Conservation (phyloP, 2,888 invertebrate species). For the Dioctria rufipes region DNA sequence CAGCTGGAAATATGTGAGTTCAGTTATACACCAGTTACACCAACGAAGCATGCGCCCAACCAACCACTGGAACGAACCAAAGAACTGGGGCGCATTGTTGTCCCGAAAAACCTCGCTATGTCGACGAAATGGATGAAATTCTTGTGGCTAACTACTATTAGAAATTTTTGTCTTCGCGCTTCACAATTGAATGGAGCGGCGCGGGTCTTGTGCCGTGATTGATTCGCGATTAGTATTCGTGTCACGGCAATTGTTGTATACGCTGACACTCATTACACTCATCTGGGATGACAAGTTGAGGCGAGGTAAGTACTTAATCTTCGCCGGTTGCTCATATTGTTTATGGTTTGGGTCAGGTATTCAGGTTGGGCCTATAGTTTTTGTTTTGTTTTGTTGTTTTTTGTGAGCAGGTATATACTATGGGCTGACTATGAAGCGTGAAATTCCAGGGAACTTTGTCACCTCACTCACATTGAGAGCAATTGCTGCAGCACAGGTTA, state of each 20-base stretch:
- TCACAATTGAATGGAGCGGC: background rate
- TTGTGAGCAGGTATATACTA: too few relatives aligned
- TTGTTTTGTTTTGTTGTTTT: background rate
- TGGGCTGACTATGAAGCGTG: background rate
- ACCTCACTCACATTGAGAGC: background rate
- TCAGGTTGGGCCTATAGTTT: slow-evolving; percentile 14
- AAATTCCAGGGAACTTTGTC: slow-evolving; percentile 10
- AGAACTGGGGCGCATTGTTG: slow-evolving; percentile 19
- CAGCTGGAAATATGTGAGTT: background rate
- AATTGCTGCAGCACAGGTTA: background rate
- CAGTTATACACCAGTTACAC: slow-evolving; percentile 8
- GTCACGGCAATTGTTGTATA: slow-evolving; percentile 4
- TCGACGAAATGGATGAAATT: slow-evolving; percentile 6
- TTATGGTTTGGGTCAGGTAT: slow-evolving; percentile 23
- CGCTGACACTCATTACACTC: slow-evolving; percentile 5
- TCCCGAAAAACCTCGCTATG: background rate
- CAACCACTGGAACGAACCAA: slow-evolving; percentile 11
- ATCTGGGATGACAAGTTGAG: slow-evolving; percentile 12
- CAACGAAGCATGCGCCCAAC: too few relatives aligned
- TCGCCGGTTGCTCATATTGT: slow-evolving; percentile 1
- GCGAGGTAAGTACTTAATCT: background rate
- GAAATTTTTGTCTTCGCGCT: slow-evolving; percentile 2
- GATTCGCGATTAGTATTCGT: slow-evolving; percentile 20
- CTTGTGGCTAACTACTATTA: slow-evolving; percentile 9
- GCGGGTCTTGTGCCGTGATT: background rate